Base-by-base conservation (phyloP, 2,113 vertebrate species). In the Malaclemys terrapin region DNA sequence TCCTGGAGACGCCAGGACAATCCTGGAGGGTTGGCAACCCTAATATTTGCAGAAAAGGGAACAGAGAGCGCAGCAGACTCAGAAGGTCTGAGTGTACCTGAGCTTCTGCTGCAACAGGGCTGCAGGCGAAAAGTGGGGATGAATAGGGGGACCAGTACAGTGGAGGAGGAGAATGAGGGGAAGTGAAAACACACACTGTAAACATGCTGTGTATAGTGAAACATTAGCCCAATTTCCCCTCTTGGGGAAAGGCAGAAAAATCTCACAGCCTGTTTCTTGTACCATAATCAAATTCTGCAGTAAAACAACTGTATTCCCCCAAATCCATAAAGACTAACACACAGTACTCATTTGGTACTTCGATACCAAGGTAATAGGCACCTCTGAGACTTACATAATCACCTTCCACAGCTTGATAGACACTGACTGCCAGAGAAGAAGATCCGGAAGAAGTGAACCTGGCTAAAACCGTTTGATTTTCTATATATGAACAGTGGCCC, bases 391-490 rank as follows among this genome's bases (percentile, higher is more conserved):
- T 80, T 87, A 42, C 0, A 54, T 88, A 83, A 95, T 90, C 89
- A 52, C 12, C 85, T 81, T 69, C 82, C 16, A 79, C 90, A 95
- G 92, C 85, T 90, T 86, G 83, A 65, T 78, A 93, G 95, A 57
- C 2, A 0, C 78, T 27, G 85, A 52, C 75, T 94, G 82, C 94
- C 83, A 89, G 42, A 83, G 83, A 53, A 89, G 56, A 89, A 50
- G 90, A 93, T 76, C 90, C 94, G 85, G 94, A 82, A 93, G 90
- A 72, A 29, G 62, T 49, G 81, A 93, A 91, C 88, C 92, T 89
- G 88, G 89, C 89, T 95, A n/a, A 4, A 80, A 95, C 79, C 22
- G 81, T 5, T 75, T 65, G 87, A 92, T 83, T 25, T 59, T 89
- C 53, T 93, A 93, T 92, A 92, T 90, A 95, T 78, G 91, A 95